phyloP scores from a whole-genome alignment of 2,113 vertebrate genomes.

The Tinamus guttatus region DNA sequence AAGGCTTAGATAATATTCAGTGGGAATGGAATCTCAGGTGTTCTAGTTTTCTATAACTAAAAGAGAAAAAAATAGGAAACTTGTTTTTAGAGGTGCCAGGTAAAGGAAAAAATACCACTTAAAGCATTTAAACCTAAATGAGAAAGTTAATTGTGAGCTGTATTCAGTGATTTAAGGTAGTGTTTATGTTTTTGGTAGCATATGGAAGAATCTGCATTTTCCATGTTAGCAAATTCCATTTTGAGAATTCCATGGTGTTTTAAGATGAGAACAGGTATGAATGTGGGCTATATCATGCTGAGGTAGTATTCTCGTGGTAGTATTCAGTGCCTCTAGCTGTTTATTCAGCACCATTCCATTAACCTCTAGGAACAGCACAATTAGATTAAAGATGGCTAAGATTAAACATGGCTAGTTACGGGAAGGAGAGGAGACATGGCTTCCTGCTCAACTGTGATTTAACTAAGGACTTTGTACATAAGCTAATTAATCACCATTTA shows the following conservation, averaged over 20 bases:
- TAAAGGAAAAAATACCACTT: background rate
- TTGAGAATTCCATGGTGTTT: background rate
- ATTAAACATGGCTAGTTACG: background rate
- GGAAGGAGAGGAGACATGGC: background rate
- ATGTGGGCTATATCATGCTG: background rate
- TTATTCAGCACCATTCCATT: background rate
- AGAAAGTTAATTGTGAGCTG: background rate
- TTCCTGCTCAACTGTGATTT: background rate
- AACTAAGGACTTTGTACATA: background rate
- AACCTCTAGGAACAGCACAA: background rate
- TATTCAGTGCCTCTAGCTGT: background rate
- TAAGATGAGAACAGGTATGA: background rate
- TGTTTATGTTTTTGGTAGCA: background rate
- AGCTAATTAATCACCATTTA: background rate
- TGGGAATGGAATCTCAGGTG: background rate
- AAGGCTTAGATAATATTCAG: background rate
- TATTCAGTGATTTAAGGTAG: background rate
- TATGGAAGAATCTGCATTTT: background rate
- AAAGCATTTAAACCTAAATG: background rate
- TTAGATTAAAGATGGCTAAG: background rate
- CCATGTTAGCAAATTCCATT: background rate
- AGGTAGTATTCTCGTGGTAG: background rate
- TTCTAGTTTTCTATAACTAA: background rate
- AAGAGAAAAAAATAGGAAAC: background rate
- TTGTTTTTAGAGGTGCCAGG: background rate